phyloP scores from a whole-genome alignment of 1,140 invertebrate species.

The Drosophila gunungcola region DNA sequence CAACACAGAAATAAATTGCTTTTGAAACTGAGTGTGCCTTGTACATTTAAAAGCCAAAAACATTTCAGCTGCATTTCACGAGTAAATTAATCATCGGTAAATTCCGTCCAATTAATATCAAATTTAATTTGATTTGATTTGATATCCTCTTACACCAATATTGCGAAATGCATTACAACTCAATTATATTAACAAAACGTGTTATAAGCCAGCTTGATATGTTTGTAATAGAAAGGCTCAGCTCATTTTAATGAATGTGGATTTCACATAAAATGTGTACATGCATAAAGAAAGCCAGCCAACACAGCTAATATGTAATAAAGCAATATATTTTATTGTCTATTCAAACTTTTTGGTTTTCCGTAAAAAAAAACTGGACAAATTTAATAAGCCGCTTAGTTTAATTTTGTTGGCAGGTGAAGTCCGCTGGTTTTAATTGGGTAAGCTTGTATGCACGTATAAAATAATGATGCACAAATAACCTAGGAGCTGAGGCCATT shows the following conservation, averaged over 20 bases:
- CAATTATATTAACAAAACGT: background rate
- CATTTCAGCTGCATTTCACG: background rate
- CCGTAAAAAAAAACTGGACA: no score
- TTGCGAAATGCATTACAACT: background rate
- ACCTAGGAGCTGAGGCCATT: background rate
- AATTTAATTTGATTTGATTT: background rate
- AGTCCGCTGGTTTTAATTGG: no score
- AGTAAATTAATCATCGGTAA: slow-evolving; percentile 9
- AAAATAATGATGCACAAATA: background rate
- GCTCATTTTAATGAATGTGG: background rate
- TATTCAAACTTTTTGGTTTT: no score
- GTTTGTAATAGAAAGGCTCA: background rate
- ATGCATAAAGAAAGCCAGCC: background rate
- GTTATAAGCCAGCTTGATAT: background rate
- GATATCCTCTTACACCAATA: background rate
- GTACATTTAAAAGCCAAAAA: background rate
- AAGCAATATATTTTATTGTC: background rate
- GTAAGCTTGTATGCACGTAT: no score
- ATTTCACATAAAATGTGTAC: background rate
- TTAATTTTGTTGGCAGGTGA: no score
- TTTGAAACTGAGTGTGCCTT: background rate
- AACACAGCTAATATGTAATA: slow-evolving; percentile 5
- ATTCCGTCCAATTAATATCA: slow-evolving; percentile 7
- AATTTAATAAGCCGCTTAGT: no score
- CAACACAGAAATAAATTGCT: slow-evolving; percentile 6